Evolutionary conservation across 1,140 invertebrate genomes (phyloP), one percentile per base, ranked within the genome.

Genomic region (Sarcophaga peregrina): DNA sequence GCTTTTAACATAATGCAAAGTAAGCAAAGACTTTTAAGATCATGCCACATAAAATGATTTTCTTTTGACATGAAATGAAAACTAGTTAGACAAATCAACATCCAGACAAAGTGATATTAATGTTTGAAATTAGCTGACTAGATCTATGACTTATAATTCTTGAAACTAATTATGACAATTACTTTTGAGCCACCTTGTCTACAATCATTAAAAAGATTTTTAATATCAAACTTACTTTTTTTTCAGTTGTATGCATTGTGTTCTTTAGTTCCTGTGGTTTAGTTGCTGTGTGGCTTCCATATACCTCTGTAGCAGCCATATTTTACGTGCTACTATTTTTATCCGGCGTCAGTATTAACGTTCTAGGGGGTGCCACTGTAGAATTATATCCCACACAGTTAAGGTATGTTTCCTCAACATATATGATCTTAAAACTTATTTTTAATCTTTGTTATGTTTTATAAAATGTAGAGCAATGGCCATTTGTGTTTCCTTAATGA

Each of bases 301-400:
- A 84, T 58, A 85, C 85, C 9, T 76, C 68, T 13, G 47, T 85
- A 5, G 68, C 83, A 0, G 83, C 83, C 9, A 85, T 84, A 68
- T 78, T 85, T 46, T 86, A 85, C 81, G 83, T 86, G 6, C 20
- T 86, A 13, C 52, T 89, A 46, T 83, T 86, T 46, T 80, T 86
- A 15, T 84, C 84, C 50, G 87, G 87, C 3, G 80, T 86, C 13
- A 85, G 84, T 58, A 85, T 86, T 8, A 85, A 83, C 68, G 85
- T 90, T 54, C 50, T 89, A 8, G 88, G 85, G 76, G 84, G 87
- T 13, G 84, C 85, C 7, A 86, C 87, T 13, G 87, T 89, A 5
- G 88, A 90, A 74, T 58, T 90, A 25, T 88, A 86, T 83, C 89
- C 89, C 17, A 90, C 89, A 20, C 75, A 88, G 80, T 83, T 90